Evolutionary conservation across 1,140 invertebrate genomes (phyloP), one percentile per base, ranked within the genome.

Genomic region (Chrysopa pallens): DNA sequence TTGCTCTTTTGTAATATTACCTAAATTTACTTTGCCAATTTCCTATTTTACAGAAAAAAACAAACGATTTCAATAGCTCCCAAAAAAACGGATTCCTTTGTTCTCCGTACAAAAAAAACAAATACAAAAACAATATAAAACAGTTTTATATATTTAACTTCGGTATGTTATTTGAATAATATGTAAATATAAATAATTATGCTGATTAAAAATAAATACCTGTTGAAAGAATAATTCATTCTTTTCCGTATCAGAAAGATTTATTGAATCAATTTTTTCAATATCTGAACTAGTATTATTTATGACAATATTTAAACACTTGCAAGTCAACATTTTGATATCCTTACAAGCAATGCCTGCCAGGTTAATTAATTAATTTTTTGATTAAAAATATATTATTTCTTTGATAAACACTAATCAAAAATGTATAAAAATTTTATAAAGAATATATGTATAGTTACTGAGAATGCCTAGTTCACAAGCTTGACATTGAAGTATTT

Each of bases 291-390:
- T 54, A 44, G 59, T 58, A 28, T 58, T 56, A 50, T 58, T 61
- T 40, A 70, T 65, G 35, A 59, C 57, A 17, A 70, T 59, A 50
- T 70, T 69, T 38, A 69, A 53, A 53, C 67, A 70, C 49, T 66
- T 65, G 46, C 67, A 70, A 35, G 61, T 52, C 36, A 61, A 47
- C 40, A 23, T 23, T 23, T 23, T 23, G 2, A 23, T 3, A 23
- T 23, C 17, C 17, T 23, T 23, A 23, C 17, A 23, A 23, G 17
- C 17, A 23, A 23, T 23, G 17, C 17, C 17, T 23, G 17, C 5
- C 17, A 23, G 17, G 17, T 23, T 23, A 23, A 23, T 23, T 23
- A 23, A 23, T 23, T 23, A 23, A 23, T 23, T 23, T 23, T 23
- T 23, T 23, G 17, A 23, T 23, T 23, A 23, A 23, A 23, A 23